These are phyloP conservation scores for Myiopsitta monachus DNA, from an alignment of 2,113 vertebrate genomes.

Conservation along the genomic window DNA sequence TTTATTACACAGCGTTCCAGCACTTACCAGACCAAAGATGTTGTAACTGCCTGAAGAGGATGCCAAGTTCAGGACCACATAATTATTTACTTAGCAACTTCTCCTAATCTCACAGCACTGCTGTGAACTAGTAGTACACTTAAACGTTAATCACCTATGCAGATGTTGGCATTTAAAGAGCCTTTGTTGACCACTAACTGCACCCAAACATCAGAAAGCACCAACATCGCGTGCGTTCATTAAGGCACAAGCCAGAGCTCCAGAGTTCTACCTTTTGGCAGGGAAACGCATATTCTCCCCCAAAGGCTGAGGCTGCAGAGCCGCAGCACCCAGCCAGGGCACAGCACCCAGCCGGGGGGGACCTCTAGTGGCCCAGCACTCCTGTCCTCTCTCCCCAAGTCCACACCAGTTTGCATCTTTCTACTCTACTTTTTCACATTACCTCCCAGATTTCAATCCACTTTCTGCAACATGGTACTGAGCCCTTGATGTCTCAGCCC, in stretches of 20 bases:
- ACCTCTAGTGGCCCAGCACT: conserved; percentile 55
- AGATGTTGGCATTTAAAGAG: not conserved
- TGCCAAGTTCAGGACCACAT: not conserved
- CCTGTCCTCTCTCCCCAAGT: not conserved
- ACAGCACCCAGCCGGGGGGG: not conserved
- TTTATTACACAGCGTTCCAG: not conserved
- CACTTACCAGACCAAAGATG: not conserved
- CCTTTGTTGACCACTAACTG: not conserved
- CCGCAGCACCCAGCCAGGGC: not conserved
- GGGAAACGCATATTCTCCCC: not conserved
- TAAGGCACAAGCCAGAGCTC: not conserved
- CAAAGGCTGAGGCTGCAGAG: not conserved
- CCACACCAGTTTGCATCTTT: not conserved
- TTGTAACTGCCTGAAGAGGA: not conserved
- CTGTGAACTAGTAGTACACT: not conserved
- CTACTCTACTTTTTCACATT: not conserved
- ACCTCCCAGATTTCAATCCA: not conserved
- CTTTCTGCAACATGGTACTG: not conserved
- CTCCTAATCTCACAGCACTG: not conserved
- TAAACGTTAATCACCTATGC: not conserved
- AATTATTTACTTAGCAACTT: conserved; percentile 27
- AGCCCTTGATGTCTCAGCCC: not conserved
- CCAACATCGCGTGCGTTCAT: too few relatives aligned
- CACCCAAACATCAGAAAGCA: not conserved
- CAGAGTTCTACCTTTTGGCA: not conserved